Percentiles rank a stretch among this genome's conserved stretches.
Evolutionary conservation across 2,113 vertebrate species (phyloP).

Genomic region (Nycticryphes semicollaris): DNA sequence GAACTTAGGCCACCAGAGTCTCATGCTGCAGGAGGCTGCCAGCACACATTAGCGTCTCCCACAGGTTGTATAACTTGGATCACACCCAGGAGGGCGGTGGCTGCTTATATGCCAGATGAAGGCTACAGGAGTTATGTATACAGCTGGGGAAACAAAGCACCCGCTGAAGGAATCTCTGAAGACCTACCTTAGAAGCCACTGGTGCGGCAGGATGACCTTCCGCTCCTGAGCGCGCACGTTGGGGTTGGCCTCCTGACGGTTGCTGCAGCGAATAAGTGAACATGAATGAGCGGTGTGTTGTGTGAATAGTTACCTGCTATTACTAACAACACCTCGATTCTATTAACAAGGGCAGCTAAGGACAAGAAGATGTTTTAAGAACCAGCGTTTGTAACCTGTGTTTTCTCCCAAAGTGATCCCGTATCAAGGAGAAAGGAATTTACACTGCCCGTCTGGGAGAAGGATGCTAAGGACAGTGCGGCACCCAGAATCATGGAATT

Average conservation of each 20-base stretch:
- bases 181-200: neutral
- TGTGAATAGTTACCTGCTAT: neutral
- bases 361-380: neutral
- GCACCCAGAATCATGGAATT: neutral
- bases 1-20: neutral
- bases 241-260: neutral
- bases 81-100: neutral
- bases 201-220: neutral
- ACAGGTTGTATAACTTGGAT: constrained; percentile 4
- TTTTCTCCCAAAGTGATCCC: neutral
- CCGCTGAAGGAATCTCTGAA: neutral
- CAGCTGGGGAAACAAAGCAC: neutral
- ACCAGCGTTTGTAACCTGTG: neutral
- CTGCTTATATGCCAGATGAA: neutral
- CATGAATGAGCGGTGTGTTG: neutral
- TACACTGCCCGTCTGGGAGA: neutral
- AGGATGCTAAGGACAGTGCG: neutral
- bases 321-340: neutral
- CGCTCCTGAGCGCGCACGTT: neutral
- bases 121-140: neutral
- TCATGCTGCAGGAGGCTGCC: neutral
- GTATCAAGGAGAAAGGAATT: neutral
- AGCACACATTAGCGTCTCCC: neutral
- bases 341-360: neutral
- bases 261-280: neutral